Conservation (phyloP, 1,140 invertebrate genomes). For the Pseudobourletiella spinata region DNA sequence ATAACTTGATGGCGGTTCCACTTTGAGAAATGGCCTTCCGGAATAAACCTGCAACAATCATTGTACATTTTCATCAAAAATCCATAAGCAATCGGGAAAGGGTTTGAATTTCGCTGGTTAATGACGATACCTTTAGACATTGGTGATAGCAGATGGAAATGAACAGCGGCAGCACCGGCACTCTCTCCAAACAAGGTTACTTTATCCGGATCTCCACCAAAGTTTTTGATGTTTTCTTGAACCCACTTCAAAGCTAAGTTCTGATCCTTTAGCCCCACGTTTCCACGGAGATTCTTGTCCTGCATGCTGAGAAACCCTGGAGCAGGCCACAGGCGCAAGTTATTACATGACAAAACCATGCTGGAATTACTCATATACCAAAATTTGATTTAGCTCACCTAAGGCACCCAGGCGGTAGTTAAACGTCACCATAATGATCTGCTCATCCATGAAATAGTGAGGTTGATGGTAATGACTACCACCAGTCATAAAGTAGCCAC, state of each 20-base stretch:
- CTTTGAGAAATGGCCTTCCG: conserved; percentile 15
- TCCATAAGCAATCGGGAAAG: too few relatives aligned
- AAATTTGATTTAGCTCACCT: not conserved
- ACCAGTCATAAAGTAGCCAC: conserved; percentile 3
- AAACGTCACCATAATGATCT: conserved; percentile 11
- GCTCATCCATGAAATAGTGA: conserved; percentile 19
- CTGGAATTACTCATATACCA: not conserved
- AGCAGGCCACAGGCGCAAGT: too few relatives aligned
- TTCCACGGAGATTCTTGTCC: conserved; percentile 13
- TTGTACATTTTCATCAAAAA: too few relatives aligned
- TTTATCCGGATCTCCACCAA: conserved; percentile 12
- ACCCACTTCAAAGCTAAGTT: conserved; percentile 27
- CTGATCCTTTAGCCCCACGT: conserved; percentile 23
- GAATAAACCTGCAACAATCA: conserved; percentile 17
- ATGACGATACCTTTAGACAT: conserved; percentile 13
- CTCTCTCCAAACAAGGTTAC: conserved; percentile 37
- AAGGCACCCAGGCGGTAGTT: conserved; percentile 14
- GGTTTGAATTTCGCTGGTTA: too few relatives aligned
- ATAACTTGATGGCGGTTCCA: conserved; percentile 58
- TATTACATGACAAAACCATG: not conserved
- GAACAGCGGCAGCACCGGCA: conserved; percentile 21
- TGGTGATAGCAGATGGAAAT: conserved; percentile 16
- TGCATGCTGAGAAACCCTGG: conserved; percentile 18
- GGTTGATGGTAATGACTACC: not conserved
- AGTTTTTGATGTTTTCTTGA: conserved; percentile 16